Percentiles rank a stretch among this genome's conserved stretches.
phyloP scores from a whole-genome alignment of 2,113 vertebrate species.

The Ammodytes dubius region DNA sequence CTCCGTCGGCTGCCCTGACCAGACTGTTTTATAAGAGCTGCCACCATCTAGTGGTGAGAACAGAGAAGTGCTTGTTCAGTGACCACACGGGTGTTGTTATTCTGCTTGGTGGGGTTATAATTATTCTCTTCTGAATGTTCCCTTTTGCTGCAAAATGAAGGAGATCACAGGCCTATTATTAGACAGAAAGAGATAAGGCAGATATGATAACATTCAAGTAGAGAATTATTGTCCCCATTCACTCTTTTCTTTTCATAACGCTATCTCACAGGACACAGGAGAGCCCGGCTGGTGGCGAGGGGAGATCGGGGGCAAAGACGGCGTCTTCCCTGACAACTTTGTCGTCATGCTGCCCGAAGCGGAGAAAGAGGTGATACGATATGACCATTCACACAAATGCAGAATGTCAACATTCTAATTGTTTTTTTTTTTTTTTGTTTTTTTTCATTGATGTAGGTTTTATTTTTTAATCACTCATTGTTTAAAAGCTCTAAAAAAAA shows the following conservation, averaged over 20 bases:
- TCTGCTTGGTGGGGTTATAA: background rate
- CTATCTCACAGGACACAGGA: constrained; percentile 89
- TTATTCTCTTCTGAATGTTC: background rate
- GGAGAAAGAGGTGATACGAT: constrained; percentile 92
- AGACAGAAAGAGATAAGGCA: background rate
- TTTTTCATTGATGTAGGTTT: background rate
- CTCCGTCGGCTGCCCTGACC: background rate
- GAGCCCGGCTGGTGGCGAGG: constrained; percentile 96
- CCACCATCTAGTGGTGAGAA: constrained; percentile 55
- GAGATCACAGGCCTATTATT: background rate
- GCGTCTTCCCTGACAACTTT: constrained; percentile 96
- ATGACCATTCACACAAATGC: too few relatives aligned
- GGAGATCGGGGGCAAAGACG: constrained; percentile 90
- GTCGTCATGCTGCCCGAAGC: constrained; percentile 87
- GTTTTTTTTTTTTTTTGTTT: background rate
- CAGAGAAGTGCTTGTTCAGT: constrained; percentile 6
- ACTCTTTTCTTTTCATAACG: background rate
- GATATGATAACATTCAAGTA: background rate
- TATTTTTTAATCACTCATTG: background rate
- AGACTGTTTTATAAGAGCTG: background rate
- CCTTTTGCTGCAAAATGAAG: background rate
- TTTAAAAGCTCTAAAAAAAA: background rate
- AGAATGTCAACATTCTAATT: too few relatives aligned
- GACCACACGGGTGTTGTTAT: background rate
- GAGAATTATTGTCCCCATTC: background rate